Conservation (phyloP, 2,113 vertebrate species). For the Hipposideros armiger region DNA sequence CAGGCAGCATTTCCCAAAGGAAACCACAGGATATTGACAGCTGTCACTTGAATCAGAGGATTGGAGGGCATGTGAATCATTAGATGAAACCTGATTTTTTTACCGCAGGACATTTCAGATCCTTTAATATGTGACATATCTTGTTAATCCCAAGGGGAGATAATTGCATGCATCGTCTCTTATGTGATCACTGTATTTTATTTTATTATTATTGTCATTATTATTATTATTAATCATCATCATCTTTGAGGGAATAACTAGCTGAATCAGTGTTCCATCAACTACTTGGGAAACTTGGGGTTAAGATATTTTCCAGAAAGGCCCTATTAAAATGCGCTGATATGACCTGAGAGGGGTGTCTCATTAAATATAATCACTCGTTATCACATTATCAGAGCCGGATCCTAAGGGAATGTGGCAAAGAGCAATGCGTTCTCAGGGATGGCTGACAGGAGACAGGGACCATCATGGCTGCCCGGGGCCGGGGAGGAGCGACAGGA, state of each 20-base stretch:
- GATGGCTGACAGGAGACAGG: neutral
- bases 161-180: rapidly evolving
- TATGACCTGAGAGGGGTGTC: conserved; percentile 48
- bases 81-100: neutral
- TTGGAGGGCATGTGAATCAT: rapidly evolving
- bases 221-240: neutral
- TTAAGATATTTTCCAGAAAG: conserved; percentile 51
- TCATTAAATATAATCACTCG: conserved; percentile 70
- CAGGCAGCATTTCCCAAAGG: neutral
- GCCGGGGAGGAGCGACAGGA: neutral
- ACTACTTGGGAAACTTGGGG: neutral
- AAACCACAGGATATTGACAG: rapidly evolving
- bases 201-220: neutral
- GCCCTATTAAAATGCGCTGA: conserved; percentile 27
- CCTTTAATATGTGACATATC: neutral
- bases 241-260: neutral
- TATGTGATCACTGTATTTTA: neutral
- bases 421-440: neutral
- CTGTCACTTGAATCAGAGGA: neutral
- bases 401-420: conserved; percentile 50
- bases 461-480: neutral
- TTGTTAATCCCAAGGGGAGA: neutral
- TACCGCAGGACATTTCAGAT: neutral
- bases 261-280: neutral
- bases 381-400: conserved; percentile 74